These are phyloP conservation scores for Scyliorhinus canicula DNA, from an alignment of 2,797 vertebrate species.

Conservation along the genomic window DNA sequence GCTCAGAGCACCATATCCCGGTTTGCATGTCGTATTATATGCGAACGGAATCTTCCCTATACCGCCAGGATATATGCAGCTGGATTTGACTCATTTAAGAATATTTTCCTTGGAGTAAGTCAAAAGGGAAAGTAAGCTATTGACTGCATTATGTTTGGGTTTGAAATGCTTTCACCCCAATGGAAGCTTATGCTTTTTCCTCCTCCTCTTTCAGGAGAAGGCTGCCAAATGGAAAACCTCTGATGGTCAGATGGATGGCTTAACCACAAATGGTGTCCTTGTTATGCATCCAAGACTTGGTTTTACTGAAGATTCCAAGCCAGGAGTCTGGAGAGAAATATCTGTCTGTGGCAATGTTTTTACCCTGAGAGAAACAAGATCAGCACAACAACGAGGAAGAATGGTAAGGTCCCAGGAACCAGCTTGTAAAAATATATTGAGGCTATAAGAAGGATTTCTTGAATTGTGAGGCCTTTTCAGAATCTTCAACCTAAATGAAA, in stretches of 20 bases:
- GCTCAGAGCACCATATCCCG: slow-evolving; percentile 97
- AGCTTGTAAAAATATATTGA: not conserved
- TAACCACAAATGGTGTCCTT: slow-evolving; percentile 94
- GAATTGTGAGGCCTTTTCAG: not conserved
- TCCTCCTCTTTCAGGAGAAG: slow-evolving; percentile 71
- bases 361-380: slow-evolving; percentile 89
- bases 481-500: not conserved
- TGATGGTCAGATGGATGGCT: slow-evolving; percentile 92
- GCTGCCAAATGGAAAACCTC: slow-evolving; percentile 94
- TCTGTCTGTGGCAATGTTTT: slow-evolving; percentile 95
- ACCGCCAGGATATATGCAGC: slow-evolving; percentile 93
- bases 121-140: not conserved
- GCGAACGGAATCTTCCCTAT: slow-evolving; percentile 87
- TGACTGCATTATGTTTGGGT: not conserved
- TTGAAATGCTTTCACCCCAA: slow-evolving; percentile 30
- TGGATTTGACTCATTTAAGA: slow-evolving; percentile 96
- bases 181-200: slow-evolving; percentile 35
- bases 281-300: slow-evolving; percentile 94
- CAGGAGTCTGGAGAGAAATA: slow-evolving; percentile 98
- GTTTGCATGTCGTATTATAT: slow-evolving; percentile 95
- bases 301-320: slow-evolving; percentile 92
- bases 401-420: slow-evolving; percentile 67
- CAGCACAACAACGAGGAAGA: slow-evolving; percentile 91
- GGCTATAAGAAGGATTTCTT: not conserved
- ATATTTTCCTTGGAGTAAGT: slow-evolving; percentile 96